Percentiles rank a stretch among this genome's conserved stretches.
Conservation (phyloP, 2,797 vertebrate species). For the Triplophysa yarkandensis region DNA sequence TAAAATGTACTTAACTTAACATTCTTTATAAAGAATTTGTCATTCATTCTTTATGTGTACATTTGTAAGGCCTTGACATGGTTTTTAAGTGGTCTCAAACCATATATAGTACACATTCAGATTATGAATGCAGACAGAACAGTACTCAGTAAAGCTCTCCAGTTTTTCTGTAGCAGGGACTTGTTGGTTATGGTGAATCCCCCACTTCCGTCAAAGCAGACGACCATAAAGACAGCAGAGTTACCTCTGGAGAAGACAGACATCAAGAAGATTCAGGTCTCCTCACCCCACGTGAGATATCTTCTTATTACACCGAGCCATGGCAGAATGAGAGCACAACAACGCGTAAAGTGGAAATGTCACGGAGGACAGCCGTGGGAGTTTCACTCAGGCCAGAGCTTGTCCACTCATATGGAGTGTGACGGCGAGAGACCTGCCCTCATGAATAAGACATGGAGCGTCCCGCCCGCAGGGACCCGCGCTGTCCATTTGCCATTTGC, state of each 20-base stretch:
- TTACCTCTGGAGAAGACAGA: conserved; percentile 38
- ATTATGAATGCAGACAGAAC: not conserved
- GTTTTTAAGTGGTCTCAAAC: too few relatives aligned
- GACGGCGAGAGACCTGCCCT: conserved; percentile 65
- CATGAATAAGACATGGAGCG: conserved; percentile 76
- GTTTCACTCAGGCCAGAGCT: conserved; percentile 55
- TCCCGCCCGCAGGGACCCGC: conserved; percentile 59
- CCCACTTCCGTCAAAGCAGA: conserved; percentile 47
- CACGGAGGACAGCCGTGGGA: conserved; percentile 63
- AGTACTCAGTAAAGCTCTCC: not conserved
- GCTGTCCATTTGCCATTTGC: conserved; percentile 75
- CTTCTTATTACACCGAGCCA: conserved; percentile 66
- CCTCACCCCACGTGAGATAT: conserved; percentile 59
- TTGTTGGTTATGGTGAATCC: conserved; percentile 57
- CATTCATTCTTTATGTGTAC: too few relatives aligned
- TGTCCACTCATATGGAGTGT: conserved; percentile 68
- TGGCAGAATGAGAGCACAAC: conserved; percentile 57
- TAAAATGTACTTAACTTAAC: too few relatives aligned
- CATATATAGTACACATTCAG: too few relatives aligned
- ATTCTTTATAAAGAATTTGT: too few relatives aligned
- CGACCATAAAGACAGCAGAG: conserved; percentile 15
- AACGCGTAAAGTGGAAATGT: conserved; percentile 69
- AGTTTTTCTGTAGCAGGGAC: conserved; percentile 23
- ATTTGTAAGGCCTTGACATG: too few relatives aligned
- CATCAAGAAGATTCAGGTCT: conserved; percentile 55